Conservation (phyloP, 2,888 invertebrate species). For the Masnerella sp. region DNA sequence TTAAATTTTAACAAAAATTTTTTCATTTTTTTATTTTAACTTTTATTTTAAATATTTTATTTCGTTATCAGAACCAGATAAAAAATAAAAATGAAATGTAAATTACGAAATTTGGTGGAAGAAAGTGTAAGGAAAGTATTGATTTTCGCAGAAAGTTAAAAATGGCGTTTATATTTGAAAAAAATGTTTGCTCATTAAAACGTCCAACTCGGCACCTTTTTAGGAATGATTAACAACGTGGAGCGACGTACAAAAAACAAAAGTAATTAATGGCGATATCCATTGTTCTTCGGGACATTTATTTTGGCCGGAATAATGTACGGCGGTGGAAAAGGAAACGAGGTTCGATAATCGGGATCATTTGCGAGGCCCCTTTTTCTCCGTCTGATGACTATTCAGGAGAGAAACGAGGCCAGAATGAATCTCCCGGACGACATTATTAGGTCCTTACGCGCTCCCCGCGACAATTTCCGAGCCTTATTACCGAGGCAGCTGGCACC, state of each 20-base stretch:
- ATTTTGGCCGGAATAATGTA: conserved; percentile 15
- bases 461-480: conserved; percentile 26
- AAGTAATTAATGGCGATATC: conserved; percentile 29
- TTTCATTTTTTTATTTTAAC: too few species aligned
- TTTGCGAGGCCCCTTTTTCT: not conserved
- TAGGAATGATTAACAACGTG: conserved; percentile 15
- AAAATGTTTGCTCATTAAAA: too few species aligned
- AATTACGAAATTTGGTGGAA: too few species aligned
- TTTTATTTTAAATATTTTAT: too few species aligned
- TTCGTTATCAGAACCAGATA: too few species aligned
- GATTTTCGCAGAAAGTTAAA: too few species aligned
- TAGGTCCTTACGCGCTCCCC: conserved; percentile 35
- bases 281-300: conserved; percentile 23
- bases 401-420: conserved; percentile 16
- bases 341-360: conserved; percentile 21
- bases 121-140: too few species aligned
- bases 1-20: too few species aligned
- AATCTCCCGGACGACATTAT: conserved; percentile 33
- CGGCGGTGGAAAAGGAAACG: not conserved
- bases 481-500: conserved; percentile 33
- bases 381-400: conserved; percentile 13
- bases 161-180: too few species aligned
- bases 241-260: conserved; percentile 6
- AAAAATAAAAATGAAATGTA: too few species aligned
- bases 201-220: too few species aligned